Evolutionary conservation across 2,888 invertebrate genomes (phyloP), one percentile per base, ranked within the genome.

Genomic region (Imbricaverruca yamaguchii): DNA sequence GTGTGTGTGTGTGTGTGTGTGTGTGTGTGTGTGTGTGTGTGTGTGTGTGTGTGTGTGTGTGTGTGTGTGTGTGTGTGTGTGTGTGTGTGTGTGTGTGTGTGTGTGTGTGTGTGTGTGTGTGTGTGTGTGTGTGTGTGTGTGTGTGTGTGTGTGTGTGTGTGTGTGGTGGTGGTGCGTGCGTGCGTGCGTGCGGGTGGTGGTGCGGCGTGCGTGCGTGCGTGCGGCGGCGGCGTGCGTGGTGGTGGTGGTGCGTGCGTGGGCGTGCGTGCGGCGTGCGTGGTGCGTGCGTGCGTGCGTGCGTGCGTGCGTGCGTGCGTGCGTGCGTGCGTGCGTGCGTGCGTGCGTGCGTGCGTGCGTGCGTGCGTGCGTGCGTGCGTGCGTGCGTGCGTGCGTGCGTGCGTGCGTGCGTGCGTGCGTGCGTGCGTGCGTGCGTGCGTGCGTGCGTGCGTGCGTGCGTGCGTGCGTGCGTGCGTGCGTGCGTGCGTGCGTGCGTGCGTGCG

Each of bases 81-180:
- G 25, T 18, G 23, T 55, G 21, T 18, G 59, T 23, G 59, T 3
- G 59, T 55, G 59, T 3, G 57, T 55, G 59, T 3, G 57, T 80
- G n/a, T 3, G n/a, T n/a, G 57, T 56, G 56, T 80, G 21, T 18
- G 59, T 80, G 59, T 11, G 59, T 80, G 57, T 56, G 59, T 80
- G 57, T n/a, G n/a, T n/a, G n/a, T n/a, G n/a, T n/a, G n/a, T n/a
- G n/a, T n/a, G n/a, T n/a, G n/a, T n/a, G n/a, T n/a, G n/a, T n/a
- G n/a, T n/a, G n/a, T n/a, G n/a, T 80, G 56, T 80, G 57, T 80
- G n/a, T 80, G 57, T 80, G n/a, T 80, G 57, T 18, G 56, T 80
- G 57, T 80, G 23, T 80, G 59, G 23, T 10, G 59, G 57, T 55
- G n/a, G n/a, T 18, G 23, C 56, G 57, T 18, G n/a, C 11, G 18